Evolutionary conservation across 1,140 invertebrate genomes (phyloP).

Genomic region (Polyergus mexicanus): DNA sequence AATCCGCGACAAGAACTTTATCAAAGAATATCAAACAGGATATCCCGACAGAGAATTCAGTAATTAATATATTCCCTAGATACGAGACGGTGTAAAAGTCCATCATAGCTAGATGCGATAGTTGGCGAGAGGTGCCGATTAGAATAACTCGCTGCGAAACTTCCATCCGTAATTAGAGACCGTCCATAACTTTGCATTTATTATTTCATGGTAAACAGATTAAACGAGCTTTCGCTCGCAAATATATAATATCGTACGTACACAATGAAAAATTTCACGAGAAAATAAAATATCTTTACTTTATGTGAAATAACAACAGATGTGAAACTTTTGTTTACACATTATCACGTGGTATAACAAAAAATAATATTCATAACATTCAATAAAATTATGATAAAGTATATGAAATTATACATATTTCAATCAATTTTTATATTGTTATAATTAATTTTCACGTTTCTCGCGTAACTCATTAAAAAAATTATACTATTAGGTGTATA

Average conservation of each 20-base stretch:
- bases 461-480: neutral
- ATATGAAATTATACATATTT: neutral
- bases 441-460: neutral
- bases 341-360: too few relatives aligned
- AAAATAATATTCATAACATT: too few relatives aligned
- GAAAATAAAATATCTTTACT: neutral
- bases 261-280: neutral
- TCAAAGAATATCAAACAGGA: constrained; percentile 45
- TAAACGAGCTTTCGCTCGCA: neutral
- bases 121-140: constrained; percentile 53
- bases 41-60: constrained; percentile 5
- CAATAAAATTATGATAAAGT: too few relatives aligned
- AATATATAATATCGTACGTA: neutral
- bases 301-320: neutral
- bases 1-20: constrained; percentile 33
- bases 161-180: constrained; percentile 67
- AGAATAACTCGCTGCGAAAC: constrained; percentile 65
- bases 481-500: too few relatives aligned
- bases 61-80: constrained; percentile 68
- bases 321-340: neutral
- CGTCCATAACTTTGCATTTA: constrained; percentile 74
- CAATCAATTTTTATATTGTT: neutral
- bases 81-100: constrained; percentile 24
- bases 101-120: constrained; percentile 53
- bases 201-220: constrained; percentile 56